Conservation (phyloP, 2,113 vertebrate species). For the Pogona vitticeps region DNA sequence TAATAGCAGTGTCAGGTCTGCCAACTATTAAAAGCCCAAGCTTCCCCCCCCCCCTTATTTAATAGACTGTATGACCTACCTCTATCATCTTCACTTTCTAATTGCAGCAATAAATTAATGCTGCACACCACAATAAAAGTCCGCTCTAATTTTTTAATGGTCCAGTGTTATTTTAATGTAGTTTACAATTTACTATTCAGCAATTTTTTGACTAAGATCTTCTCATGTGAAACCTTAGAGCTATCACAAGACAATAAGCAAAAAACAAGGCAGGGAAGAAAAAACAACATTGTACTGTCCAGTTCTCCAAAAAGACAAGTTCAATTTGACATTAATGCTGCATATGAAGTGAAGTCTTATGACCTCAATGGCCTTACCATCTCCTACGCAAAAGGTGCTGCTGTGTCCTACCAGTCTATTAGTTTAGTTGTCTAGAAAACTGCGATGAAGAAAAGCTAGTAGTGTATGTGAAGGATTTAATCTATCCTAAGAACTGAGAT, state of each 20-base stretch:
- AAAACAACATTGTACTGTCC: background rate
- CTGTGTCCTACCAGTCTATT: background rate
- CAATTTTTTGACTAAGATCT: background rate
- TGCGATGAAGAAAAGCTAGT: background rate
- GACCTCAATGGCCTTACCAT: background rate
- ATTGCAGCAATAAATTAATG: constrained; percentile 66
- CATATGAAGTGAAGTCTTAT: background rate
- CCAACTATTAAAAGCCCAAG: constrained; percentile 54
- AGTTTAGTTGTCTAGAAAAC: background rate
- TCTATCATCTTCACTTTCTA: constrained; percentile 63
- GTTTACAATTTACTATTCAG: constrained; percentile 46
- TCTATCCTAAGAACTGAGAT: background rate
- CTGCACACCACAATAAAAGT: constrained; percentile 47
- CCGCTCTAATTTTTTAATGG: constrained; percentile 59
- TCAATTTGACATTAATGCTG: background rate
- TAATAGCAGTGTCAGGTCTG: constrained; percentile 48
- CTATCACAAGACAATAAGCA: background rate
- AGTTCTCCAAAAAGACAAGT: background rate
- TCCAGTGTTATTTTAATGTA: constrained; percentile 59
- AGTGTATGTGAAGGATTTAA: background rate
- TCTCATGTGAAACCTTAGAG: constrained; percentile 40
- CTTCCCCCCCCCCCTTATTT: constrained; percentile 14
- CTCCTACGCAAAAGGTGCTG: background rate
- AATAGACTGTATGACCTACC: constrained; percentile 44
- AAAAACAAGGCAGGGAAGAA: background rate